phyloP scores from a whole-genome alignment of 2,113 vertebrate species.

The Shinisaurus crocodilurus region DNA sequence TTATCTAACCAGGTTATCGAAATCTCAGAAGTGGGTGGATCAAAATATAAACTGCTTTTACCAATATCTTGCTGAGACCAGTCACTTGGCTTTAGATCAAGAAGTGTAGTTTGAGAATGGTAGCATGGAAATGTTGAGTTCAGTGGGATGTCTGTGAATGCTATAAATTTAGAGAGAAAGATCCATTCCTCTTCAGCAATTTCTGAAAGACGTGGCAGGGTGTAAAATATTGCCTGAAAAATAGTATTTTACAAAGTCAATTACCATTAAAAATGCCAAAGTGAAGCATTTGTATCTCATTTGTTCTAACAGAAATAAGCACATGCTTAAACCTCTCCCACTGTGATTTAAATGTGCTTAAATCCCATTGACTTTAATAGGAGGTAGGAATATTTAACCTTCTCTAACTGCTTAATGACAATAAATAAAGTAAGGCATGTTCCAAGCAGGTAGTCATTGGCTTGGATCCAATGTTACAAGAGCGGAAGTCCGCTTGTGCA shows the following conservation, averaged over 20 bases:
- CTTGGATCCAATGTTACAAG: too few relatives aligned
- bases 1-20: not conserved
- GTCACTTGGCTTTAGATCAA: constrained; percentile 82
- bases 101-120: constrained; percentile 72
- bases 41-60: constrained; percentile 59
- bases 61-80: constrained; percentile 93
- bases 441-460: not conserved
- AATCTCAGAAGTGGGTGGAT: not conserved
- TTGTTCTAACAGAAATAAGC: not conserved
- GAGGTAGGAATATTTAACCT: not conserved
- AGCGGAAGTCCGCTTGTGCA: too few relatives aligned
- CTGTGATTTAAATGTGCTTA: not conserved
- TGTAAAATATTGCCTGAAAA: constrained; percentile 89
- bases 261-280: not conserved
- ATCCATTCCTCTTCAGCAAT: constrained; percentile 94
- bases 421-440: not conserved
- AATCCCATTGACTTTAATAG: not conserved
- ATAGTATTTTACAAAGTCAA: constrained; percentile 34
- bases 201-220: constrained; percentile 89
- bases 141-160: constrained; percentile 75
- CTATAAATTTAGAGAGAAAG: constrained; percentile 83
- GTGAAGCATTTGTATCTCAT: not conserved
- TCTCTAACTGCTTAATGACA: not conserved
- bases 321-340: not conserved
- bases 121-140: constrained; percentile 73